These are phyloP conservation scores for Steinernema scapterisci DNA, from an alignment of 2,888 invertebrate species.

Conservation along the genomic window DNA sequence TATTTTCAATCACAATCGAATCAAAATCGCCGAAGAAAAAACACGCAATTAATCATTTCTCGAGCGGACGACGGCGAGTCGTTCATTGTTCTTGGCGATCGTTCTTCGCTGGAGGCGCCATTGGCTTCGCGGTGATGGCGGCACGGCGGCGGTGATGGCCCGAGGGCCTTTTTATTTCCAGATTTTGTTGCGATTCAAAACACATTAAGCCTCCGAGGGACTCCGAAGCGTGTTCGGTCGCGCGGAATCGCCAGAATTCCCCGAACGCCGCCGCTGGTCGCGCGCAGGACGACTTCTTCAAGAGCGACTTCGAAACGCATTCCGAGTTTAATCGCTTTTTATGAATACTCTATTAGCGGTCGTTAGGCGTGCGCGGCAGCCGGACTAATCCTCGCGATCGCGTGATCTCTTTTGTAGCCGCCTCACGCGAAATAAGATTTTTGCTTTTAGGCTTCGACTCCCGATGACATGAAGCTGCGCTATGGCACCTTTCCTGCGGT, in stretches of 20 bases:
- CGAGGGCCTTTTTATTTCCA: not conserved
- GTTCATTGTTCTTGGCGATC: conserved; percentile 11
- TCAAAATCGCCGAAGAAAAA: conserved; percentile 15
- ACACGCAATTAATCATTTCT: conserved; percentile 27
- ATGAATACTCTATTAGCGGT: not conserved
- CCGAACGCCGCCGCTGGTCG: no score
- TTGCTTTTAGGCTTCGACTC: not conserved
- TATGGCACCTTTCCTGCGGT: not conserved
- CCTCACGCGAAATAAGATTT: not conserved
- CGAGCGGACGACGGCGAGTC: not conserved
- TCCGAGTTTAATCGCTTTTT: not conserved
- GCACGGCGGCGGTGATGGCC: not conserved
- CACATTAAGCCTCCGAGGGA: no score
- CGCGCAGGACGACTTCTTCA: no score
- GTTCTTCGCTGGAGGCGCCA: not conserved
- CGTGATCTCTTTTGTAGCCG: conserved; percentile 21
- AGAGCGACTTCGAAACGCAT: no score
- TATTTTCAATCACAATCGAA: conserved; percentile 17
- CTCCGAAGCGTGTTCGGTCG: not conserved
- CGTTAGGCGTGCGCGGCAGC: not conserved
- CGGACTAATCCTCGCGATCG: not conserved
- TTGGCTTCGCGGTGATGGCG: not conserved
- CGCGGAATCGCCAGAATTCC: no score
- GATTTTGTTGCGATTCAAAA: conserved; percentile 6
- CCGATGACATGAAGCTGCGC: conserved; percentile 22